These are phyloP conservation scores for Psittacula echo DNA, from an alignment of 2,797 vertebrate genomes.

Conservation along the genomic window DNA sequence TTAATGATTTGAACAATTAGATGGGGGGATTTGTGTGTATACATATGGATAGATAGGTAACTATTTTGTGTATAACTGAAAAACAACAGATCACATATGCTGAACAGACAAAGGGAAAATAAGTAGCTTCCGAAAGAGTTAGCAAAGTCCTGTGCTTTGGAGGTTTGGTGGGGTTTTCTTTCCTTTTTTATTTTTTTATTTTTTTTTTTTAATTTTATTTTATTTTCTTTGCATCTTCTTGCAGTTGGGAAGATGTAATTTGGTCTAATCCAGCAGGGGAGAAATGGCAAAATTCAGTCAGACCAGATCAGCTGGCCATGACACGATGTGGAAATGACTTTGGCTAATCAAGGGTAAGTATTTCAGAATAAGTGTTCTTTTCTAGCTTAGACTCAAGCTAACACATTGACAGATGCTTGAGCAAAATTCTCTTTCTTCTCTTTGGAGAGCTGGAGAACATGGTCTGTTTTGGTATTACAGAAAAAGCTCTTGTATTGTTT, in stretches of 20 bases:
- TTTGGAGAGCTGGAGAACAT: neutral
- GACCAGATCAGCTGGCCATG: neutral
- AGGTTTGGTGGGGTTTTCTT: neutral
- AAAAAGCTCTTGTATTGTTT: neutral
- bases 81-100: accelerated
- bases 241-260: neutral
- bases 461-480: neutral
- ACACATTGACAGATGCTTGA: neutral
- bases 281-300: neutral
- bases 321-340: neutral
- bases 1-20: neutral
- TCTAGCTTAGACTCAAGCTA: neutral
- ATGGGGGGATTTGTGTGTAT: neutral
- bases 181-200: no score
- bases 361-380: neutral
- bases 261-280: neutral
- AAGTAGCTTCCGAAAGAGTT: neutral
- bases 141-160: neutral
- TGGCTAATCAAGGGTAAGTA: neutral
- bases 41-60: accelerated
- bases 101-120: neutral
- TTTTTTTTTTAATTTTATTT: no score
- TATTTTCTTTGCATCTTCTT: neutral
- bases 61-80: neutral
- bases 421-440: neutral